Percentiles rank a stretch among this genome's conserved stretches.
Evolutionary conservation across 2,113 vertebrate species (phyloP).

Genomic region (Opisthocomus hoazin): DNA sequence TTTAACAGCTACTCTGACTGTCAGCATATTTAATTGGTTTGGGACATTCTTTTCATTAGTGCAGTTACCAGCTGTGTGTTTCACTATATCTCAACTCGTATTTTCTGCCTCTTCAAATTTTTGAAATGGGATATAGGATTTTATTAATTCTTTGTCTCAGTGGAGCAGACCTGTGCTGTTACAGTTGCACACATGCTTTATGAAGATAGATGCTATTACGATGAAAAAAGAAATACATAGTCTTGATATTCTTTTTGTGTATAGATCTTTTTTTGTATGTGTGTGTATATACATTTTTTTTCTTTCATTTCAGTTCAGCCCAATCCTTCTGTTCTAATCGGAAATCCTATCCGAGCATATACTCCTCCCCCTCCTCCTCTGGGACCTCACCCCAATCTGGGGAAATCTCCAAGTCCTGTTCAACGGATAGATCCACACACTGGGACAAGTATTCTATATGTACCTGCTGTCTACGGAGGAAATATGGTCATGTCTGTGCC

Average conservation of each 20-base stretch:
- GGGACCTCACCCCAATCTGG: constrained; percentile 84
- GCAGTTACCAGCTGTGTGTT: background rate
- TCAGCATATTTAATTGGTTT: background rate
- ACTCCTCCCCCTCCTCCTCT: constrained; percentile 85
- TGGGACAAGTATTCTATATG: constrained; percentile 95
- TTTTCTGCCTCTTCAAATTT: constrained; percentile 11
- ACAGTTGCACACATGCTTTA: background rate
- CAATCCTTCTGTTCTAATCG: constrained; percentile 92
- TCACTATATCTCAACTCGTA: accelerated
- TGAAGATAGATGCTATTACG: background rate
- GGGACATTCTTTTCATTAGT: background rate
- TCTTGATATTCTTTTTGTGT: background rate
- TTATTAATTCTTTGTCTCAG: background rate
- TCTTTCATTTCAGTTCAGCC: constrained; percentile 83
- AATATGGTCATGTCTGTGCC: constrained; percentile 99
- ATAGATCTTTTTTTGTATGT: background rate
- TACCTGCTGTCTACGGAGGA: constrained; percentile 97
- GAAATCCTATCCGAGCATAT: constrained; percentile 94
- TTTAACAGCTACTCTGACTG: background rate
- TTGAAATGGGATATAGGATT: background rate
- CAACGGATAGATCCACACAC: constrained; percentile 98
- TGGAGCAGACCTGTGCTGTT: background rate
- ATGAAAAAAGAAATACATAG: background rate
- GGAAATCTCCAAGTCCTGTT: constrained; percentile 98
- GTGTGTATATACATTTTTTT: background rate